Evolutionary conservation across 2,888 invertebrate genomes (phyloP).

Genomic region (Polyommatus iphigenia): DNA sequence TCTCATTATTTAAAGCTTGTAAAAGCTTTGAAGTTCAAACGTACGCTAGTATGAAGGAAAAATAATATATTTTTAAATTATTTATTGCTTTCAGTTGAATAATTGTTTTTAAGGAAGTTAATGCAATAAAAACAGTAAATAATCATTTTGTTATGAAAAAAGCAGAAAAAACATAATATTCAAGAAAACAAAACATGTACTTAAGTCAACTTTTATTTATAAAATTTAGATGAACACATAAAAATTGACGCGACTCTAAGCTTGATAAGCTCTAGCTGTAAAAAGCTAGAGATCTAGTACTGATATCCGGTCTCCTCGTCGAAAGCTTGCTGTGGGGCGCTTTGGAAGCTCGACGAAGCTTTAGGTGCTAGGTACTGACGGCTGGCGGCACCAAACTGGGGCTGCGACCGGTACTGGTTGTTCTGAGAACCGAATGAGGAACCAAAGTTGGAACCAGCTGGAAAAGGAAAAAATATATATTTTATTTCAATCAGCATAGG

Average conservation of each 20-base stretch:
- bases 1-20: too few relatives aligned
- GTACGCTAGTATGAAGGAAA: too few relatives aligned
- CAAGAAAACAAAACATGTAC: background rate
- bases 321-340: conserved; percentile 64
- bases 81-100: too few relatives aligned
- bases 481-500: too few relatives aligned
- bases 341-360: conserved; percentile 49
- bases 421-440: conserved; percentile 37
- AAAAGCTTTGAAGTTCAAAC: too few relatives aligned
- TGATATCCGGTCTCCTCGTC: conserved; percentile 62
- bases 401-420: conserved; percentile 38
- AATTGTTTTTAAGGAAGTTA: too few relatives aligned
- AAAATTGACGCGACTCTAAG: background rate
- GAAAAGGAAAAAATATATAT: conserved; percentile 12
- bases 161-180: too few relatives aligned
- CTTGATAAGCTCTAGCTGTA: background rate
- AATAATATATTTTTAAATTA: too few relatives aligned
- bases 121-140: too few relatives aligned
- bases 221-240: conserved; percentile 19
- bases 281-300: conserved; percentile 49
- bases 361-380: conserved; percentile 67
- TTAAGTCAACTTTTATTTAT: conserved; percentile 7
- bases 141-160: too few relatives aligned
- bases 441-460: conserved; percentile 34
- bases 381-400: conserved; percentile 52